Evolutionary conservation across 2,797 vertebrate genomes (phyloP).

Genomic region (Acipenser oxyrinchus): DNA sequence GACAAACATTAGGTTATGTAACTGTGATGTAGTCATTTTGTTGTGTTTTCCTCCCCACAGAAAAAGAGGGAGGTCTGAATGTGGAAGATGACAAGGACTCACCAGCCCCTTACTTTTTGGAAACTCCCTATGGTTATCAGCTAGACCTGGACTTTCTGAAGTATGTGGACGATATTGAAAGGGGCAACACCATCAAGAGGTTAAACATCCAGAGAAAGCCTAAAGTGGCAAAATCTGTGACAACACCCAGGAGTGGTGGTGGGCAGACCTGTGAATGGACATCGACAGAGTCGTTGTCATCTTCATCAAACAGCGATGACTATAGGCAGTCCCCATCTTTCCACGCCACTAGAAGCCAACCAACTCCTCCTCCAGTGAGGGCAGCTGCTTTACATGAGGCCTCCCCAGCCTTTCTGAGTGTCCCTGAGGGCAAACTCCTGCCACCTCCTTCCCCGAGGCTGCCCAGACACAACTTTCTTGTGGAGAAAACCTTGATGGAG

Average conservation of each 20-base stretch:
- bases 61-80: slow-evolving; percentile 59
- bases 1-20: too few relatives aligned
- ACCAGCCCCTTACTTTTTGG: slow-evolving; percentile 81
- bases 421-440: slow-evolving; percentile 67
- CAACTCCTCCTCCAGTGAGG: slow-evolving; percentile 34
- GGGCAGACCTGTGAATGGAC: slow-evolving; percentile 70
- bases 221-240: slow-evolving; percentile 48
- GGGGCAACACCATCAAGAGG: slow-evolving; percentile 92
- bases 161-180: slow-evolving; percentile 95
- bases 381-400: slow-evolving; percentile 45
- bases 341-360: slow-evolving; percentile 51
- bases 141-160: slow-evolving; percentile 96
- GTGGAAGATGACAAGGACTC: slow-evolving; percentile 65
- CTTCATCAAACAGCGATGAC: slow-evolving; percentile 84
- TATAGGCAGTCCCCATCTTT: slow-evolving; percentile 68
- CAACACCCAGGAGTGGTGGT: slow-evolving; percentile 38
- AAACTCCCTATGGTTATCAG: slow-evolving; percentile 94
- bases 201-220: slow-evolving; percentile 81
- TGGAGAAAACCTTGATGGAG: slow-evolving; percentile 97
- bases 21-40: not conserved
- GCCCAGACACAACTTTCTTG: slow-evolving; percentile 78
- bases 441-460: slow-evolving; percentile 75
- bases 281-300: slow-evolving; percentile 88
- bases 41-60: slow-evolving; percentile 40
- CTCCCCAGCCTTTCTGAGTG: slow-evolving; percentile 46